These are phyloP conservation scores for Myopa testacea DNA, from an alignment of 2,888 invertebrate genomes.

Conservation along the genomic window DNA sequence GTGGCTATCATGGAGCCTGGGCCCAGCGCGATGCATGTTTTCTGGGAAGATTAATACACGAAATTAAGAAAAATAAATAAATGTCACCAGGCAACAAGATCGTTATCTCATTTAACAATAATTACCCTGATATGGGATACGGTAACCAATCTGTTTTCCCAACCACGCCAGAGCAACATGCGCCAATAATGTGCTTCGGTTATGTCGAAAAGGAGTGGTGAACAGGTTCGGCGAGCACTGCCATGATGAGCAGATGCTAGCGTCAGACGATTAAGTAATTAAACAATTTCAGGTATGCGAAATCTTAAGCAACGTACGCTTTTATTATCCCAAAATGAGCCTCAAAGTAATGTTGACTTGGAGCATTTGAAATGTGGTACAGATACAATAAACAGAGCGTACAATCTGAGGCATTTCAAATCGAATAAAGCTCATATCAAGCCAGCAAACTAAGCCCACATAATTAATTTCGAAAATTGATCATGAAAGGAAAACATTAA, in stretches of 20 bases:
- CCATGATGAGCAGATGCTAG: constrained; percentile 6
- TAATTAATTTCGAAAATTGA: constrained; percentile 20
- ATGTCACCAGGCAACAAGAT: constrained; percentile 69
- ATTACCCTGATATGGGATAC: constrained; percentile 70
- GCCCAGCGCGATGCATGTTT: constrained; percentile 45
- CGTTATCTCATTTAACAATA: constrained; percentile 69
- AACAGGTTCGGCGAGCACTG: constrained; percentile 16
- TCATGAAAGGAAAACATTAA: neutral
- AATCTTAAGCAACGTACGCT: neutral
- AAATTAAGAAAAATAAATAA: constrained; percentile 70
- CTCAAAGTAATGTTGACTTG: neutral
- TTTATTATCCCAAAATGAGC: neutral
- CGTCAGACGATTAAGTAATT: constrained; percentile 16
- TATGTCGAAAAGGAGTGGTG: constrained; percentile 32
- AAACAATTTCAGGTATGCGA: neutral
- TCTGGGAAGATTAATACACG: constrained; percentile 68
- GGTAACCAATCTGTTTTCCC: constrained; percentile 65
- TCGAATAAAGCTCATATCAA: neutral
- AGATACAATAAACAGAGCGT: neutral
- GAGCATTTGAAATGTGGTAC: neutral
- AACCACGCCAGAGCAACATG: constrained; percentile 13
- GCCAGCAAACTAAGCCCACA: neutral
- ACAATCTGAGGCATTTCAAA: neutral
- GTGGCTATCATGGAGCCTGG: neutral
- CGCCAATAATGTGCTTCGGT: constrained; percentile 27